phyloP scores from a whole-genome alignment of 1,140 invertebrate genomes.

The Euwallacea fornicatus region DNA sequence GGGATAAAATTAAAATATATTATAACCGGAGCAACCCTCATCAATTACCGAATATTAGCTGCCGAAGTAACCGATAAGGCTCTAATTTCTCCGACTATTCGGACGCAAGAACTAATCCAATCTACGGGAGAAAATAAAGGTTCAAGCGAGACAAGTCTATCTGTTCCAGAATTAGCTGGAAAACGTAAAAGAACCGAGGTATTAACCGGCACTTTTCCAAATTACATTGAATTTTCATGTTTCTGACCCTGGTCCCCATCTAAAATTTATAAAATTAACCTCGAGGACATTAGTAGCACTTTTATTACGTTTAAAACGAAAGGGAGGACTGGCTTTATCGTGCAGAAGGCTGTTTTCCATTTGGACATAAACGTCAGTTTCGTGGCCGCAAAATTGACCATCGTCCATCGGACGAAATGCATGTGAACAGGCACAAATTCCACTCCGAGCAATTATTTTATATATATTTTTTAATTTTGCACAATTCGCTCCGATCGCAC shows the following conservation, averaged over 20 bases:
- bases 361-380: too few species aligned
- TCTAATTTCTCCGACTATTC: too few species aligned
- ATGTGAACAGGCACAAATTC: too few species aligned
- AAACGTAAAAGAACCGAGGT: conserved; percentile 23
- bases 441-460: too few species aligned
- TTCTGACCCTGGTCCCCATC: conserved; percentile 3
- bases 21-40: background rate
- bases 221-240: conserved; percentile 40
- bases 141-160: conserved; percentile 17
- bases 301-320: conserved; percentile 12
- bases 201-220: conserved; percentile 32
- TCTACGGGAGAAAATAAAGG: conserved; percentile 6
- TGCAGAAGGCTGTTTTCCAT: too few species aligned
- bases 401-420: too few species aligned
- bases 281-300: conserved; percentile 24
- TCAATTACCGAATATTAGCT: conserved; percentile 1
- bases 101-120: conserved; percentile 7
- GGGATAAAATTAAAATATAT: conserved; percentile 7
- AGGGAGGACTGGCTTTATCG: background rate
- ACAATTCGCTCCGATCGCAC: too few species aligned
- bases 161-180: conserved; percentile 10
- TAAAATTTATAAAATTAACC: conserved; percentile 34
- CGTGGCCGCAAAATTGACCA: too few species aligned
- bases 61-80: background rate
- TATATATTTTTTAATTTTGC: too few species aligned